phyloP scores from a whole-genome alignment of 2,113 vertebrate species.

The Petroica traversi region DNA sequence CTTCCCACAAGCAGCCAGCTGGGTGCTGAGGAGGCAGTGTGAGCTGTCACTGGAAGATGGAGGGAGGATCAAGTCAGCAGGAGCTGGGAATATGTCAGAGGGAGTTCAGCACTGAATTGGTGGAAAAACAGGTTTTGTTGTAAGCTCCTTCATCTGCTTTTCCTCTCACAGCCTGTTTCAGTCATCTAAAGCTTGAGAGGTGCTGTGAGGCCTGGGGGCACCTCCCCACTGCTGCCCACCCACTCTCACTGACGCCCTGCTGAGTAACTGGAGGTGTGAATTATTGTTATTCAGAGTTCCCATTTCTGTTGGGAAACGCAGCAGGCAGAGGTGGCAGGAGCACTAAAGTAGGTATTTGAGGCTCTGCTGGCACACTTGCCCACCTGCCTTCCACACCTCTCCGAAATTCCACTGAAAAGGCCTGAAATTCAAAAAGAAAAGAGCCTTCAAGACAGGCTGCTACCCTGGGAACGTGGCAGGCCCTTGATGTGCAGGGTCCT shows the following conservation, averaged over 20 bases:
- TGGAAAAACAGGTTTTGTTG: neutral
- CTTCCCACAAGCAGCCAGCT: neutral
- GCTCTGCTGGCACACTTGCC: neutral
- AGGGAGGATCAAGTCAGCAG: neutral
- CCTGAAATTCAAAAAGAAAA: neutral
- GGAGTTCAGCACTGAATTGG: accelerated
- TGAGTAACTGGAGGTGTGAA: neutral
- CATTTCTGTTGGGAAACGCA: neutral
- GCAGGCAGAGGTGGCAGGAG: neutral
- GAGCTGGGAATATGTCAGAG: neutral
- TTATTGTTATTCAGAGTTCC: neutral
- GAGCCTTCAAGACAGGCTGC: neutral
- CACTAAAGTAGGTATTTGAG: neutral
- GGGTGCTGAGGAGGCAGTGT: neutral
- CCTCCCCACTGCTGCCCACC: neutral
- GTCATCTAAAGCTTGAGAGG: neutral
- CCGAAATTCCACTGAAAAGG: neutral
- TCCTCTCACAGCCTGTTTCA: neutral
- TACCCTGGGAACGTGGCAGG: neutral
- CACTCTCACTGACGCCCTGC: neutral
- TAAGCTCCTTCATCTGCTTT: neutral
- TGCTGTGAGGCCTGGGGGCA: neutral
- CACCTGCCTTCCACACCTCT: neutral
- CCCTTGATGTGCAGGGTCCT: neutral
- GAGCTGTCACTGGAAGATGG: neutral